Base-by-base conservation (phyloP, 1,140 invertebrate species). In the Drosophila kepulauana region DNA sequence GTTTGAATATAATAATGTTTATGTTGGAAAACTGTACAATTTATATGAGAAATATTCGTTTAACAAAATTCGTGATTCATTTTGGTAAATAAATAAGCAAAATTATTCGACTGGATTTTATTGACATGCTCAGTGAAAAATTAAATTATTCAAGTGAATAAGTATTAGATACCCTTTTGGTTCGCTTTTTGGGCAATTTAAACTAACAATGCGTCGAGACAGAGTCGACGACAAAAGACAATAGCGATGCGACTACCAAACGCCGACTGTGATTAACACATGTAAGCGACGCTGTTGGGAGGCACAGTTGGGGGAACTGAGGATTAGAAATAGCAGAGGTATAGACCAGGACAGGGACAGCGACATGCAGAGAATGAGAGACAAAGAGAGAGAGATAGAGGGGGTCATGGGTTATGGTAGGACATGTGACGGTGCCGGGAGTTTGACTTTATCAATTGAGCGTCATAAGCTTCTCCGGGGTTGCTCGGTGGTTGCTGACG, bases 401-500 rank as follows among this genome's bases (percentile, higher is more conserved):
- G 75, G 76, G 52, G 52, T 35, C 15, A 20, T 11, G 33, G 35
- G 77, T 75, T 78, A 56, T 72, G 68, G 66, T 61, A 71, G 77
- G 70, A 89, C 78, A 85, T 89, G 78, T 80, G 85, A 52, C 77
- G 63, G 66, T 59, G 62, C 41, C 61, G 61, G 45, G 68, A 65
- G 68, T 88, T 90, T 89, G 85, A 89, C 85, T 89, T 89, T 89
- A 90, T 89, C 81, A 89, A 89, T 89, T 85, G 85, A 90, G 85
- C 85, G 88, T 81, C 86, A 88, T 88, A 89, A 85, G 81, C 85
- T 67, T 59, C 54, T 52, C 65, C 52, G 69, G 65, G 80, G 77
- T 86, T 25, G 62, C 63, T 66, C 11, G 66, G 63, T 81, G 68
- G 77, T 58, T 62, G 54, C 38, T 43, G 16, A 8, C 57, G 58